Evolutionary conservation across 2,797 vertebrate species (phyloP).

Genomic region (Hoplostethus mediterraneus): DNA sequence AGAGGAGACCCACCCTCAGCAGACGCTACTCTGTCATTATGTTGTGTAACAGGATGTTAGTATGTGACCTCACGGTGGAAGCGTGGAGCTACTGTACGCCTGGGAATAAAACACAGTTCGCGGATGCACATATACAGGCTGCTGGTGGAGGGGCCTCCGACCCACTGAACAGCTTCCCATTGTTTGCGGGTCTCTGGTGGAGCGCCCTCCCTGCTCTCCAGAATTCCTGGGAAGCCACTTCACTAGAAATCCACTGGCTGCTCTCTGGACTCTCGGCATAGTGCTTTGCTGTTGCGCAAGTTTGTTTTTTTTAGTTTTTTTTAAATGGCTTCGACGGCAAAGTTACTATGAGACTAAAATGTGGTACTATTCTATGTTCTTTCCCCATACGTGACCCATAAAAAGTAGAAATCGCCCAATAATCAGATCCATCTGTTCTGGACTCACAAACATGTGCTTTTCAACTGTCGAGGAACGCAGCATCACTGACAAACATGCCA

Average conservation of each 20-base stretch:
- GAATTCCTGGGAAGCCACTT: constrained; percentile 81
- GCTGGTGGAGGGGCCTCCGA: constrained; percentile 10
- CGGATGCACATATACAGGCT: constrained; percentile 49
- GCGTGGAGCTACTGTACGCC: constrained; percentile 15
- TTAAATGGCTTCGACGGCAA: constrained; percentile 12
- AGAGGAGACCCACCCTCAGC: neutral
- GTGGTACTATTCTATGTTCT: neutral
- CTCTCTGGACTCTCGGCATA: constrained; percentile 14
- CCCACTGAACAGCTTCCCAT: constrained; percentile 63
- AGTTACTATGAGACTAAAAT: neutral
- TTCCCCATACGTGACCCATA: neutral
- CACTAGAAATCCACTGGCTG: constrained; percentile 56
- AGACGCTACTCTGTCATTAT: neutral
- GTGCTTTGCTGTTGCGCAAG: constrained; percentile 58
- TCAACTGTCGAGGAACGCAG: neutral
- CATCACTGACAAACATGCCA: neutral
- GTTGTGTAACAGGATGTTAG: constrained; percentile 57
- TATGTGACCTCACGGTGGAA: constrained; percentile 8
- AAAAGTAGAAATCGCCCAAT: neutral
- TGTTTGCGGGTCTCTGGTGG: constrained; percentile 43
- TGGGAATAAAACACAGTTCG: constrained; percentile 34
- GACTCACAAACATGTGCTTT: too few relatives aligned
- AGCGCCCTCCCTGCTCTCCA: constrained; percentile 51
- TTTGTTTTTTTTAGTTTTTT: constrained; percentile 13
- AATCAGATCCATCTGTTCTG: neutral